phyloP scores from a whole-genome alignment of 2,888 invertebrate species.

The Philonicus albiceps region DNA sequence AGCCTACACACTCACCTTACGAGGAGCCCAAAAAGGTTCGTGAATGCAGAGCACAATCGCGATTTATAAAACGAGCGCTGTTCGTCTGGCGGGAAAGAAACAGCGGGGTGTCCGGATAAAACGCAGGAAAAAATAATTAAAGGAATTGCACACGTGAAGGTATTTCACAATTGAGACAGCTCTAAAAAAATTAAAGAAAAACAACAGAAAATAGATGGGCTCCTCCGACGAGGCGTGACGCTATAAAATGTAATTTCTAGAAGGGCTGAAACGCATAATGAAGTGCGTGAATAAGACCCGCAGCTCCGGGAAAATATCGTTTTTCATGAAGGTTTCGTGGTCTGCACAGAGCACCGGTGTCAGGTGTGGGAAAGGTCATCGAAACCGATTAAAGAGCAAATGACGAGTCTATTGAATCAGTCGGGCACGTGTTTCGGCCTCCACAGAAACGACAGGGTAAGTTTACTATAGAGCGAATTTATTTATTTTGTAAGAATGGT shows the following conservation, averaged over 20 bases:
- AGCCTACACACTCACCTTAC: background rate
- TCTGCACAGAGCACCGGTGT: background rate
- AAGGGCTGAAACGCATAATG: background rate
- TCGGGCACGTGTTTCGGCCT: background rate
- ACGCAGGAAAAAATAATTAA: constrained; percentile 2
- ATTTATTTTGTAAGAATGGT: background rate
- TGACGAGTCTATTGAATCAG: background rate
- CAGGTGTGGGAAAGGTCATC: background rate
- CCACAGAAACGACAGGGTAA: background rate
- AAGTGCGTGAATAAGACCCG: background rate
- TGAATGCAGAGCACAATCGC: background rate
- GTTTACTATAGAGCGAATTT: background rate
- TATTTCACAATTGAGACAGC: constrained; percentile 14
- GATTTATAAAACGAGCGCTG: background rate
- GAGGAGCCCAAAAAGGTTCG: background rate
- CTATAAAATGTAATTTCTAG: background rate
- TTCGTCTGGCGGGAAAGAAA: background rate
- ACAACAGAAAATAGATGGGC: background rate
- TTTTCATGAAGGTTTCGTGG: background rate
- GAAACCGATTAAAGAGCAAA: background rate
- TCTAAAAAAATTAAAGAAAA: background rate
- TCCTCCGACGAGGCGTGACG: background rate
- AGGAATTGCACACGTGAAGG: background rate
- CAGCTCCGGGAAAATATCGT: background rate
- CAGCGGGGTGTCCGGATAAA: background rate